Base-by-base conservation (phyloP, 2,113 vertebrate species). In the Oryzias melastigma region DNA sequence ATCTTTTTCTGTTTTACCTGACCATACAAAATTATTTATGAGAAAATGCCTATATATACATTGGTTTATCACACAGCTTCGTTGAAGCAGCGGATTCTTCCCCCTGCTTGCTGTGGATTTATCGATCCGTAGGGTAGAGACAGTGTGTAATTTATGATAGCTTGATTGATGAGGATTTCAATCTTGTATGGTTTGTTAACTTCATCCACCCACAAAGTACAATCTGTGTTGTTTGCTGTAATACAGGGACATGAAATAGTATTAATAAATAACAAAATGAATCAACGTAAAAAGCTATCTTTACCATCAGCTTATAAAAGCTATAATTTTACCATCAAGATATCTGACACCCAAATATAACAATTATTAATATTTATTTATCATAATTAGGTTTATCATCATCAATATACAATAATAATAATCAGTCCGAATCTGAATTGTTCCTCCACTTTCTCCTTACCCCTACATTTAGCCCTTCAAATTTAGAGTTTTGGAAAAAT, bases 101-200 rank as follows among this genome's bases (percentile, higher is more conserved):
- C 18, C 50, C 44, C 61, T 64, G 75, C 80, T 83, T 78, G 80
- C 83, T 83, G 81, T 89, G 89, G 82, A 87, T 90, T 87, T 89
- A 91, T 88, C 80, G 89, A 92, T 92, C 85, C 65, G 54, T 56
- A 72, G 82, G 86, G 87, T 88, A 85, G 87, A 89, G 81, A 88
- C 87, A 87, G 77, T 81, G 87, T 87, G 87, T 91, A 89, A 91
- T 90, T 91, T 88, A 90, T 88, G 87, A 89, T 87, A 77, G 82
- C 80, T 85, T 88, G 87, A 91, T 90, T 90, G 89, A 92, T 92
- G 89, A 89, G 87, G 87, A 90, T 85, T 88, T 89, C 83, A 86
- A 90, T 86, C 87, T 83, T 87, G 69, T 88, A 86, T 84, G 87
- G 78, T 91, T 86, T 90, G 85, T 89, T 89, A 86, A 85, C 88